Evolutionary conservation across 2,113 vertebrate species (phyloP), one percentile per base, ranked within the genome.

Genomic region (Mormyrus iriodes): DNA sequence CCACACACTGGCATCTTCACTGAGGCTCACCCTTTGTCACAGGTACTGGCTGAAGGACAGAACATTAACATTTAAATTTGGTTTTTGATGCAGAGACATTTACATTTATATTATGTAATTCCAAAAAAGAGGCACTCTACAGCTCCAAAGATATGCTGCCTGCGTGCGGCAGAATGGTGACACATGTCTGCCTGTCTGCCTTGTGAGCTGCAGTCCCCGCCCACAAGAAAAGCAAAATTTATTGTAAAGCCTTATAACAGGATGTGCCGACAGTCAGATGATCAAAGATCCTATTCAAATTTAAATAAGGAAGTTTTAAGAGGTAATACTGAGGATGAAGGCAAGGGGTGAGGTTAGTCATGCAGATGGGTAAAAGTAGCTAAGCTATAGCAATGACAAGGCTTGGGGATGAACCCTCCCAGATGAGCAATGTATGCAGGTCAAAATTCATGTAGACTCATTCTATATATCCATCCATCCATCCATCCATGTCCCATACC

Each of bases 101-200:
- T 90, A 90, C 89, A 89, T 89, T 89, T 89, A 89, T 73, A 90
- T 90, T 76, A 90, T 86, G 27, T 53, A 87, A 73, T 86, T 87
- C 35, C 48, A 87, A 10, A 89, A 85, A 61, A 44, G 42, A 85
- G 13, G 83, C 6, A 84, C 24, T 65, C n/a, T 42, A 65, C 42
- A 49, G 55, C 48, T 76, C 84, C 35, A 48, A 27, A 87, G 49
- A 73, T 87, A 87, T 76, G 13, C 65, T n/a, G 27, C 44, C 17
- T 46, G 49, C 27, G 6, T 35, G 55, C 69, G 19, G 44, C 19
- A 6, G 84, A 87, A 58, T 61, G 35, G 21, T 39, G 55, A 52
- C 82, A 84, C 82, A 12, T 85, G 52, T 52, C 51, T n/a, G n/a
- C 27, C 19, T 27, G 31, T 58, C 79, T 61, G 52, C 52, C 88